Evolutionary conservation across 1,140 invertebrate genomes (phyloP).

Genomic region (Drosophila kohkoa): DNA sequence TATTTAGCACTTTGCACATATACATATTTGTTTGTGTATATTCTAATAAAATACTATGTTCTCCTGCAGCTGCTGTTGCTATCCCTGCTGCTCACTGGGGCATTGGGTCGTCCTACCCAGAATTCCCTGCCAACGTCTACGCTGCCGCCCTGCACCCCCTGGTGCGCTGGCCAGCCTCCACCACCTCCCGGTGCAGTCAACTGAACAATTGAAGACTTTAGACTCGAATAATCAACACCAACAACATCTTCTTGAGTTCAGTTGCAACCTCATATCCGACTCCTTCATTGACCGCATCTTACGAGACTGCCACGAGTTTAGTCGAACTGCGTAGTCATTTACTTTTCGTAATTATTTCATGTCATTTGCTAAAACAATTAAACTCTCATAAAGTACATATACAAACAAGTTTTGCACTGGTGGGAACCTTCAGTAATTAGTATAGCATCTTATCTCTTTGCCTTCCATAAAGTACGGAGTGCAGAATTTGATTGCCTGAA

Average conservation of each 20-base stretch:
- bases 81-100: constrained; percentile 30
- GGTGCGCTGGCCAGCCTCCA: constrained; percentile 58
- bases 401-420: constrained; percentile 52
- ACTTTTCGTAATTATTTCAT: constrained; percentile 51
- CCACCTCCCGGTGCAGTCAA: constrained; percentile 55
- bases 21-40: too few relatives aligned
- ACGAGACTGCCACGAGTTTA: too few relatives aligned
- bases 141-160: constrained; percentile 42
- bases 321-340: constrained; percentile 10
- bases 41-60: too few relatives aligned
- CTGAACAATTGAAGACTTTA: constrained; percentile 26
- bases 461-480: background rate
- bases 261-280: background rate
- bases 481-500: constrained; percentile 27
- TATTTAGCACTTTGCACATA: too few relatives aligned
- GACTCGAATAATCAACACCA: background rate
- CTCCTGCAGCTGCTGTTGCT: constrained; percentile 42
- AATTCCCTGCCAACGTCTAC: background rate
- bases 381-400: constrained; percentile 61
- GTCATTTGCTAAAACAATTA: constrained; percentile 62
- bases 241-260: background rate
- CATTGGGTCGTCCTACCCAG: background rate
- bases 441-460: constrained; percentile 31
- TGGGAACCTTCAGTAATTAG: constrained; percentile 50
- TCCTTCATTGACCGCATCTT: too few relatives aligned